Conservation (phyloP, 2,113 vertebrate species). For the Cryptotis parvus region DNA sequence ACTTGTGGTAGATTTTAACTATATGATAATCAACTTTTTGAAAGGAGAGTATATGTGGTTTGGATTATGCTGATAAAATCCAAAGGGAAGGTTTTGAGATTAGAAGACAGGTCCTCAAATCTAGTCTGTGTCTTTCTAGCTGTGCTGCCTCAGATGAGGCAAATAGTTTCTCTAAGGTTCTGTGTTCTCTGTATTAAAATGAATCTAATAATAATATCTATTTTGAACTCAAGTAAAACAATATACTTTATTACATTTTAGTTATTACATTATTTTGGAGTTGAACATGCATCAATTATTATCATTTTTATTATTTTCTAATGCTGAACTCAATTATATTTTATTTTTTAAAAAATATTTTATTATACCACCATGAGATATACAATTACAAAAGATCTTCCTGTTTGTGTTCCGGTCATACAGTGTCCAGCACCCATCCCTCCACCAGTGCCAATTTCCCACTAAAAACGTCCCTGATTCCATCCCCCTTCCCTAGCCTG, state of each 20-base stretch:
- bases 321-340: background rate
- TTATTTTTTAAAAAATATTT: too few relatives aligned
- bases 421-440: too few relatives aligned
- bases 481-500: too few relatives aligned
- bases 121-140: background rate
- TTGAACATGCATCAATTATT: background rate
- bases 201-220: too few relatives aligned
- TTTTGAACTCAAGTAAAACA: slow-evolving; percentile 17
- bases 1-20: too few relatives aligned
- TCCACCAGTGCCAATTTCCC: too few relatives aligned
- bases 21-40: background rate
- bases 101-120: background rate
- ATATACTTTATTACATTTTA: background rate
- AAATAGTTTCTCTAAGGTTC: background rate
- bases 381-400: too few relatives aligned
- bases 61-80: slow-evolving; percentile 19
- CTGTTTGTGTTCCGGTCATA: too few relatives aligned
- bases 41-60: background rate
- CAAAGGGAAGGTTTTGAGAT: background rate
- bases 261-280: too few relatives aligned
- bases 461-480: too few relatives aligned
- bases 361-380: too few relatives aligned
- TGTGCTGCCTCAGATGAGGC: background rate
- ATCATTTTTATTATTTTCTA: background rate
- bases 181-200: background rate